These are phyloP conservation scores for Acronicta aceris DNA, from an alignment of 2,888 invertebrate genomes.

Conservation along the genomic window DNA sequence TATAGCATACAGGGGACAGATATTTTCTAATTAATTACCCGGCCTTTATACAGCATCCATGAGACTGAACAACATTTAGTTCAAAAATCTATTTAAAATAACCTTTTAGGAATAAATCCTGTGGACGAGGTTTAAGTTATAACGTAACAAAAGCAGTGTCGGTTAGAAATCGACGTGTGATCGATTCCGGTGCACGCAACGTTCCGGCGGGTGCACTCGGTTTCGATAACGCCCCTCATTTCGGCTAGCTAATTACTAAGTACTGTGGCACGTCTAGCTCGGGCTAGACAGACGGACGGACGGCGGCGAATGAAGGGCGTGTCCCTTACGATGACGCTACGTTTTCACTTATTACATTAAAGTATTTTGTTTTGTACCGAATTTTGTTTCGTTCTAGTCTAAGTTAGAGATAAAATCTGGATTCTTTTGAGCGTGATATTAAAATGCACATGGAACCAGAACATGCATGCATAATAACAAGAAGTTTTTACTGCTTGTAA, in stretches of 20 bases:
- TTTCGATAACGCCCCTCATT: slow-evolving; percentile 39
- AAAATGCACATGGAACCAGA: too few relatives aligned
- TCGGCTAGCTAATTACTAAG: slow-evolving; percentile 34
- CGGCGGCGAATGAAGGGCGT: slow-evolving; percentile 37
- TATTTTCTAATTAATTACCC: too few relatives aligned
- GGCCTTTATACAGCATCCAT: too few relatives aligned
- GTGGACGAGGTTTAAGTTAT: neutral
- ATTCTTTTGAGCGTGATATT: too few relatives aligned
- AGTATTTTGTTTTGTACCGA: slow-evolving; percentile 7
- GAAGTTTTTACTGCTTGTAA: too few relatives aligned
- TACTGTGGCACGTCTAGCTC: slow-evolving; percentile 6
- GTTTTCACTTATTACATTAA: slow-evolving; percentile 21
- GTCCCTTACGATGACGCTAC: slow-evolving; percentile 16
- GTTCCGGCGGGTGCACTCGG: slow-evolving; percentile 32
- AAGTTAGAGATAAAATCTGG: too few relatives aligned
- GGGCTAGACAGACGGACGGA: slow-evolving; percentile 22
- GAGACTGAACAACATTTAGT: too few relatives aligned
- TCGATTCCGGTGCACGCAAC: slow-evolving; percentile 49
- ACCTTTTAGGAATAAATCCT: neutral
- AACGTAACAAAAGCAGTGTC: slow-evolving; percentile 18
- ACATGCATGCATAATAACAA: too few relatives aligned
- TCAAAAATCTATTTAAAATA: too few relatives aligned
- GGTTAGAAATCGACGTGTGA: slow-evolving; percentile 47
- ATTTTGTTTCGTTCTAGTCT: neutral
- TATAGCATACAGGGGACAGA: too few relatives aligned